A percentile compares a stretch with the other conserved stretches of the same genome.
Conservation (phyloP, 1,140 invertebrate genomes). For the Drosophila persimilis region DNA sequence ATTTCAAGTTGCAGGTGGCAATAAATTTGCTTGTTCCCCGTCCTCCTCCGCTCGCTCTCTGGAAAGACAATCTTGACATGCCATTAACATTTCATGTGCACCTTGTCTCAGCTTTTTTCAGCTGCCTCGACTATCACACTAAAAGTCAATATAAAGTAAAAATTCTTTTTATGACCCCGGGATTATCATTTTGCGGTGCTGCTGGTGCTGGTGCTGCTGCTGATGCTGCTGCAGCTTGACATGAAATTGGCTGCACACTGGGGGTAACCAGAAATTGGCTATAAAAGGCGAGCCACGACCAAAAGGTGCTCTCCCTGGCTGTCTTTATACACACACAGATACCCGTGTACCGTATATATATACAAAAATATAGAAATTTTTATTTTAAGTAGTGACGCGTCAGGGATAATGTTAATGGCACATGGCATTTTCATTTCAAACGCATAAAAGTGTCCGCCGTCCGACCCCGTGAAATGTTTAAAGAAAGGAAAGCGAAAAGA, state of each 20-base stretch:
- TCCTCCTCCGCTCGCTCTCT: constrained; percentile 6
- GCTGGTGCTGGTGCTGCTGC: constrained; percentile 24
- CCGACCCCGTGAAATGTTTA: constrained; percentile 45
- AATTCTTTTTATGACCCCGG: constrained; percentile 76
- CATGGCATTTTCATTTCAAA: constrained; percentile 81
- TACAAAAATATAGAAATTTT: constrained; percentile 81
- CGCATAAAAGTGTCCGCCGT: constrained; percentile 72
- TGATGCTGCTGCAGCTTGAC: constrained; percentile 64
- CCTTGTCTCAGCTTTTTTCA: constrained; percentile 60
- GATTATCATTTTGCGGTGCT: constrained; percentile 72
- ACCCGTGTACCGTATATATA: constrained; percentile 29
- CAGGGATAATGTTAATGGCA: constrained; percentile 81
- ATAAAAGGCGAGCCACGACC: constrained; percentile 75
- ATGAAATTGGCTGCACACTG: constrained; percentile 79
- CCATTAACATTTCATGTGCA: constrained; percentile 81
- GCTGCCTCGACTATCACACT: constrained; percentile 73
- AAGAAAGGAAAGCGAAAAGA: constrained; percentile 28
- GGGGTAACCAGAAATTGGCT: constrained; percentile 81
- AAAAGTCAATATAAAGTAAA: constrained; percentile 82
- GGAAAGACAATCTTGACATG: constrained; percentile 74
- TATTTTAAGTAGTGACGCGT: constrained; percentile 82
- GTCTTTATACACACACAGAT: constrained; percentile 18
- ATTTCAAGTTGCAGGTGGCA: constrained; percentile 40
- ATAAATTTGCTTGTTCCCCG: constrained; percentile 55
- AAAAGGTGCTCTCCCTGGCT: constrained; percentile 60